Conservation (phyloP, 2,113 vertebrate genomes). For the Chauna torquata region DNA sequence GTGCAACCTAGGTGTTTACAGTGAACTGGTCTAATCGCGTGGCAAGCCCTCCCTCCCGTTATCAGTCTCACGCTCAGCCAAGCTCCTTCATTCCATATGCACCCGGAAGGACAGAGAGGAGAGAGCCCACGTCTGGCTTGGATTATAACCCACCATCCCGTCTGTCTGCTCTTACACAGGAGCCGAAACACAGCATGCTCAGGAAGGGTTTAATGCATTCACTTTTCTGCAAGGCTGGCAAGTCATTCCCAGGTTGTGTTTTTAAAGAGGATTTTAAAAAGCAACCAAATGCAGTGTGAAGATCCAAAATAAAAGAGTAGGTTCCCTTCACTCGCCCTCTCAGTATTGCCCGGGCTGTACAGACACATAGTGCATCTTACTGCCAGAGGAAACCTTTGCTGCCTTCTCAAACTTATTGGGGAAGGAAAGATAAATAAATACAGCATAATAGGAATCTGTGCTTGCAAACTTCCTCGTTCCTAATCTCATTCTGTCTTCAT, state of each 20-base stretch:
- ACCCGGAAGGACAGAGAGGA: not conserved
- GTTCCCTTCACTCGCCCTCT: not conserved
- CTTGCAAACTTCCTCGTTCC: not conserved
- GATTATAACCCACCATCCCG: not conserved
- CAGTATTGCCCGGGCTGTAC: not conserved
- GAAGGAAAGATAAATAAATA: not conserved
- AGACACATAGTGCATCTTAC: not conserved
- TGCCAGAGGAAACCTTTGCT: not conserved
- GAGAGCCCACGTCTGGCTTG: not conserved
- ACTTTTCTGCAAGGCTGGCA: not conserved
- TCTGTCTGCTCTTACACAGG: not conserved
- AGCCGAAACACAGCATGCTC: not conserved
- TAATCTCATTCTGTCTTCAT: not conserved
- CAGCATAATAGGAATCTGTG: not conserved
- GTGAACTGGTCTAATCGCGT: slow-evolving; percentile 48
- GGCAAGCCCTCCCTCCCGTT: slow-evolving; percentile 17
- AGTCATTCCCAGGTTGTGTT: not conserved
- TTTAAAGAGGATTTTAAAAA: not conserved
- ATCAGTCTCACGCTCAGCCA: slow-evolving; percentile 15
- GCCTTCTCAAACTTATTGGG: not conserved
- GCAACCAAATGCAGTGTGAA: not conserved
- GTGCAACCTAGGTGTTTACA: slow-evolving; percentile 70
- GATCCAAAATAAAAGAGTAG: not conserved
- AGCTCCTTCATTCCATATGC: slow-evolving; percentile 21
- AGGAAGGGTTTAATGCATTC: not conserved